Evolutionary conservation across 1,140 invertebrate genomes (phyloP), one percentile per base, ranked within the genome.

Genomic region (Geopemphigus sp.): DNA sequence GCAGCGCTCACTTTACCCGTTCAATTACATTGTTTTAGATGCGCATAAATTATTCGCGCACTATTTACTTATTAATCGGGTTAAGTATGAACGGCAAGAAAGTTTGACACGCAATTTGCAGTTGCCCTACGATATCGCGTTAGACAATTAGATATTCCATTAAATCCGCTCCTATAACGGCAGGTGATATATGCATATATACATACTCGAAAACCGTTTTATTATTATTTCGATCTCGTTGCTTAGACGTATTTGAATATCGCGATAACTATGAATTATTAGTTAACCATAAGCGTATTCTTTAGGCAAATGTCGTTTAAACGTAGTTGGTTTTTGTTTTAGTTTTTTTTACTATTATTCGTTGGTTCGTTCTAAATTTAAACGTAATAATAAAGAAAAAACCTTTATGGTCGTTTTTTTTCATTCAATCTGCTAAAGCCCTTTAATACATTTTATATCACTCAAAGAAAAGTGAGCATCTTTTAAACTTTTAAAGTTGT

Each of bases 41-140:
- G 54, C 24, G 39, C 17, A 59, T 78, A 47, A 78, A 78, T 78
- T 63, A 78, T 78, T 78, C 57, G 39, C n/a, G 72, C 10, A 12
- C 74, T 78, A 39, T 78, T 78, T 61, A 78, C 57, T 47, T 78
- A 78, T 78, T 78, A 78, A 78, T 47, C 57, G 39, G 56, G 22
- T 47, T 32, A 26, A 50, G 74, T 57, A 54, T 11, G 74, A 29
- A 39, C 22, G 45, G 39, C 39, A 50, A 78, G 74, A 78, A 76
- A 78, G 57, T 78, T 78, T 63, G 57, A 78, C 39, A 5, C 8
- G 22, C 5, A 78, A 78, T 78, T 54, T 8, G 56, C 57, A 63
- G 32, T 59, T 22, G 22, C 19, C 29, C n/a, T 32, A 11, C 11
- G 32, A 8, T 39, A 39, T 39, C 32, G 32, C 32, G 73, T 76